Base-by-base conservation (phyloP, 1,140 invertebrate species). In the Rhynchophorus ferrugineus region DNA sequence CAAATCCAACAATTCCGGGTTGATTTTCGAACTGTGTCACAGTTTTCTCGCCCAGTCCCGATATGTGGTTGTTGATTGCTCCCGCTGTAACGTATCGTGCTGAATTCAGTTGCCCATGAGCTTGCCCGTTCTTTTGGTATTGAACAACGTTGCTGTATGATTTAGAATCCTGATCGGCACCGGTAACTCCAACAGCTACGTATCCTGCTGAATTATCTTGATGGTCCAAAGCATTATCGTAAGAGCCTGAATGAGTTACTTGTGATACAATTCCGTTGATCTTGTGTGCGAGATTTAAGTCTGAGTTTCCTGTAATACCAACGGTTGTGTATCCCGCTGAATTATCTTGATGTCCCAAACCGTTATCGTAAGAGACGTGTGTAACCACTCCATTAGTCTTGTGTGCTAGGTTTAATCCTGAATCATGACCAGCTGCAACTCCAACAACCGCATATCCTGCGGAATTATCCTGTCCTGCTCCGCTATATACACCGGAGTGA, bases 381-480 rank as follows among this genome's bases (percentile, higher is more conserved):
- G n/a, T n/a, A n/a, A n/a, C n/a, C n/a, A n/a, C n/a, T n/a, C n/a
- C n/a, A n/a, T n/a, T n/a, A n/a, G n/a, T n/a, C n/a, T n/a, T n/a
- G n/a, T n/a, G n/a, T n/a, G n/a, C n/a, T n/a, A n/a, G n/a, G n/a
- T n/a, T n/a, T n/a, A n/a, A n/a, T n/a, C n/a, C n/a, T n/a, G n/a
- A n/a, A n/a, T n/a, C n/a, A n/a, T 48, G 34, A 19, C 16, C 16
- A n/a, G 19, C 36, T 18, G 6, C 16, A 41, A 16, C 21, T 11
- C 47, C 47, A 1, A 17, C 47, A 39, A n/a, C 46, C 5, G 19
- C 6, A 8, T 34, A 17, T 48, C 18, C 46, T 7, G n/a, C 46
- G 3, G 22, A 21, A 38, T 21, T 33, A 13, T 24, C 18, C 17
- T 37, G 6, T n/a, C n/a, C n/a, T n/a, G n/a, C n/a, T n/a, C n/a